These are phyloP conservation scores for Pharmacophagus antenor DNA, from an alignment of 2,888 invertebrate genomes.

Conservation along the genomic window DNA sequence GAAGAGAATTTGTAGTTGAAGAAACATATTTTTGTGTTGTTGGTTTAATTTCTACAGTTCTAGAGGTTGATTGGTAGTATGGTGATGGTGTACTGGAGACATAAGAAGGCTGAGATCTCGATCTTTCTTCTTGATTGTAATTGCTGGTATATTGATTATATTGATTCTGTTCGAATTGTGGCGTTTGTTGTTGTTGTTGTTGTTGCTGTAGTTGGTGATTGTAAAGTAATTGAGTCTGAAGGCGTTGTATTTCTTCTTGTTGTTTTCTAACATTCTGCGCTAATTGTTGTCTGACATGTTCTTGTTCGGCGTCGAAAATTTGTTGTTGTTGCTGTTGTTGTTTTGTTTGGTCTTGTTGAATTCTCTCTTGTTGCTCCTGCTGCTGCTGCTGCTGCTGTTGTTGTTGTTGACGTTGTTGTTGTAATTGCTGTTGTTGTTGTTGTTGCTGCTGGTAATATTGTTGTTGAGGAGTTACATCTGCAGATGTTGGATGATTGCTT, in stretches of 20 bases:
- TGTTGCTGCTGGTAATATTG: slow-evolving; percentile 46
- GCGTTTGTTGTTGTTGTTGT: slow-evolving; percentile 43
- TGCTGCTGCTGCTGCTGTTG: slow-evolving; percentile 56
- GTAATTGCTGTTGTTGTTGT: slow-evolving; percentile 48
- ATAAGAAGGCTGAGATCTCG: slow-evolving; percentile 55
- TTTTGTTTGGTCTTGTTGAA: slow-evolving; percentile 59
- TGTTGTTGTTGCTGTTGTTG: slow-evolving; percentile 62
- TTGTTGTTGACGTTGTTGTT: slow-evolving; percentile 47
- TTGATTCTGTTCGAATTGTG: slow-evolving; percentile 43
- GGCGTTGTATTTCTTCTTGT: slow-evolving; percentile 75
- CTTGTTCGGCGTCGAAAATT: slow-evolving; percentile 62
- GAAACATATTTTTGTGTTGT: slow-evolving; percentile 75
- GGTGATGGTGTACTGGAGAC: slow-evolving; percentile 59
- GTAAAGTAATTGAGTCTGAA: slow-evolving; percentile 64
- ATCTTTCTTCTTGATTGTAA: slow-evolving; percentile 60
- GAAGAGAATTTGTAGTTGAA: slow-evolving; percentile 73
- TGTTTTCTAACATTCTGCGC: slow-evolving; percentile 75
- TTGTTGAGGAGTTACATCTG: slow-evolving; percentile 35
- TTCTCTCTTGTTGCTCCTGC: slow-evolving; percentile 55
- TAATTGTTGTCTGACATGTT: slow-evolving; percentile 65
- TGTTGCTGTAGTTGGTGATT: slow-evolving; percentile 63
- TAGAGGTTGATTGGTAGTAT: slow-evolving; percentile 67
- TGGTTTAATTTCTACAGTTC: slow-evolving; percentile 73
- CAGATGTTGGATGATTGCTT: slow-evolving; percentile 42
- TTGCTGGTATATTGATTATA: slow-evolving; percentile 43